Conservation (phyloP, 2,113 vertebrate species). For the Acrocephalus arundinaceus region DNA sequence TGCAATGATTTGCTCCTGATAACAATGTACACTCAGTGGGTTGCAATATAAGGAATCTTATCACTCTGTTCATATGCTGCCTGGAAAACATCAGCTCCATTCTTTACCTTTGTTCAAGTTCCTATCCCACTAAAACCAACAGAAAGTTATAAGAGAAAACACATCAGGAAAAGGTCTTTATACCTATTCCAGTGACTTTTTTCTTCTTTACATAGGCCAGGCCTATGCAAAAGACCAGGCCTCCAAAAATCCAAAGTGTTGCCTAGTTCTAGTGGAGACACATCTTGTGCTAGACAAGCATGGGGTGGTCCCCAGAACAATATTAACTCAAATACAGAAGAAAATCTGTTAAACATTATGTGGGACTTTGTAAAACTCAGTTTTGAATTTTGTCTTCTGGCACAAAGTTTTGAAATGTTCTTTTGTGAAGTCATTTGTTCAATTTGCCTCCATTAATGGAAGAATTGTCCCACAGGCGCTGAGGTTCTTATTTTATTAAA, state of each 20-base stretch:
- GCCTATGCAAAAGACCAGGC: not conserved
- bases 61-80: not conserved
- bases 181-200: not conserved
- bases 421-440: not conserved
- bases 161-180: not conserved
- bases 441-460: not conserved
- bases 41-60: not conserved
- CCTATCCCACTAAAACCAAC: not conserved
- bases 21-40: not conserved
- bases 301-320: not conserved
- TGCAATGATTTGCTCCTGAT: fast-evolving
- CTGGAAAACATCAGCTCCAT: not conserved
- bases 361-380: not conserved
- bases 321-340: not conserved
- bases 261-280: not conserved
- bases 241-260: not conserved
- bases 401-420: not conserved
- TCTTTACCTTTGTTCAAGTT: not conserved
- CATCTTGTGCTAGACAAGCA: not conserved
- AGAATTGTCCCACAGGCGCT: not conserved
- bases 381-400: not conserved
- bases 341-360: not conserved
- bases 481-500: not conserved
- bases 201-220: not conserved
- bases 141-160: not conserved